A percentile compares a stretch with the other conserved stretches of the same genome.
Evolutionary conservation across 2,888 invertebrate genomes (phyloP).

Genomic region (Exephanes ischioxanthus): DNA sequence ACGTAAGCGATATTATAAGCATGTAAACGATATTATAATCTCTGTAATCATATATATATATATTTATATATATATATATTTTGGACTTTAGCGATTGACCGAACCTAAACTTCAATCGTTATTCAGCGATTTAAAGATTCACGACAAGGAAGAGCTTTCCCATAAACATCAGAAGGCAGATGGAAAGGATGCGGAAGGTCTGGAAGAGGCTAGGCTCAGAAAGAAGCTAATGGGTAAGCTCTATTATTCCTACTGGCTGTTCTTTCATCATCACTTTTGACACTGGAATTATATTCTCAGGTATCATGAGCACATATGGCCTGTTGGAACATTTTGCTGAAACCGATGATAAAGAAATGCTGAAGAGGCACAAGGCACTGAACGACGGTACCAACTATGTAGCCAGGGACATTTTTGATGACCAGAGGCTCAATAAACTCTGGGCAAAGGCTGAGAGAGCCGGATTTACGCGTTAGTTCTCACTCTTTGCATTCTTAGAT

Average conservation of each 20-base stretch:
- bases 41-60: neutral
- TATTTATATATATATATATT: neutral
- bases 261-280: neutral
- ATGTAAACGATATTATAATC: conserved; percentile 1
- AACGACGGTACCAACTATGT: conserved; percentile 83
- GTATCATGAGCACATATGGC: conserved; percentile 93
- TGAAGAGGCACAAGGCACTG: conserved; percentile 87
- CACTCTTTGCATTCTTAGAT: neutral
- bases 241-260: neutral
- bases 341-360: conserved; percentile 87
- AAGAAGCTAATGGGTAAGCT: conserved; percentile 90
- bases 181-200: conserved; percentile 94
- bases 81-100: conserved; percentile 89
- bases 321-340: conserved; percentile 93
- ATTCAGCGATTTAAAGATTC: conserved; percentile 95
- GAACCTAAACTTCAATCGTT: conserved; percentile 94
- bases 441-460: conserved; percentile 96
- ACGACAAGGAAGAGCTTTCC: conserved; percentile 96
- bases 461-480: conserved; percentile 90
- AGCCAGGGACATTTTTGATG: conserved; percentile 92
- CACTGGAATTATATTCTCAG: conserved; percentile 76
- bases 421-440: conserved; percentile 94
- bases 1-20: conserved; percentile 87
- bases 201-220: conserved; percentile 92
- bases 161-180: conserved; percentile 93